Evolutionary conservation across 2,888 invertebrate genomes (phyloP).

Genomic region (Volucella bombylans): DNA sequence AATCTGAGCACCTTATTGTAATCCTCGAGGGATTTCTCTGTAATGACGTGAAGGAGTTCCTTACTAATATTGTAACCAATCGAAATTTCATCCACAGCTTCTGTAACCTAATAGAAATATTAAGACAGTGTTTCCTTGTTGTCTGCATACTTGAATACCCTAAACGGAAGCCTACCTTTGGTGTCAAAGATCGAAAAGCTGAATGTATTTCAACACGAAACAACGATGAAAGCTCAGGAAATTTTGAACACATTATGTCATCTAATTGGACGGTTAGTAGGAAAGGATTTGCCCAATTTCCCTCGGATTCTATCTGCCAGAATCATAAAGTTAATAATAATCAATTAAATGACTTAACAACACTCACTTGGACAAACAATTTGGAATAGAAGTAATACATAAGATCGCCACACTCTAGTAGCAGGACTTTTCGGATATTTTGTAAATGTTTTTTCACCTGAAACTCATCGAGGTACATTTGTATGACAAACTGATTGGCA

Average conservation of each 20-base stretch:
- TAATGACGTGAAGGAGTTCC: conserved; percentile 79
- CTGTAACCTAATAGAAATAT: conserved; percentile 75
- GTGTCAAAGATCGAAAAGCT: conserved; percentile 74
- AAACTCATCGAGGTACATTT: conserved; percentile 83
- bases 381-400: conserved; percentile 83
- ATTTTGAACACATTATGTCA: conserved; percentile 82
- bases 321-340: not conserved
- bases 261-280: conserved; percentile 83
- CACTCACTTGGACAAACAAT: conserved; percentile 83
- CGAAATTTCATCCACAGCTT: conserved; percentile 79
- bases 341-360: not conserved
- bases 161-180: conserved; percentile 74
- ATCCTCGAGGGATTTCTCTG: conserved; percentile 75
- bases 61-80: conserved; percentile 78
- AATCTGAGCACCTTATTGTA: conserved; percentile 83
- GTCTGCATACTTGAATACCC: not conserved
- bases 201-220: conserved; percentile 78
- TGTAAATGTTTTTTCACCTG: conserved; percentile 82
- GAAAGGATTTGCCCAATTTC: conserved; percentile 82
- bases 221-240: conserved; percentile 78
- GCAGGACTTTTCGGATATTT: conserved; percentile 83
- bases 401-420: conserved; percentile 84
- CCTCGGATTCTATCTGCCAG: conserved; percentile 82
- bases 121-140: not conserved
- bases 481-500: conserved; percentile 83